A percentile compares a stretch with the other conserved stretches of the same genome.
These are phyloP conservation scores for Takifugu bimaculatus DNA, from an alignment of 2,113 vertebrate genomes.

Conservation along the genomic window DNA sequence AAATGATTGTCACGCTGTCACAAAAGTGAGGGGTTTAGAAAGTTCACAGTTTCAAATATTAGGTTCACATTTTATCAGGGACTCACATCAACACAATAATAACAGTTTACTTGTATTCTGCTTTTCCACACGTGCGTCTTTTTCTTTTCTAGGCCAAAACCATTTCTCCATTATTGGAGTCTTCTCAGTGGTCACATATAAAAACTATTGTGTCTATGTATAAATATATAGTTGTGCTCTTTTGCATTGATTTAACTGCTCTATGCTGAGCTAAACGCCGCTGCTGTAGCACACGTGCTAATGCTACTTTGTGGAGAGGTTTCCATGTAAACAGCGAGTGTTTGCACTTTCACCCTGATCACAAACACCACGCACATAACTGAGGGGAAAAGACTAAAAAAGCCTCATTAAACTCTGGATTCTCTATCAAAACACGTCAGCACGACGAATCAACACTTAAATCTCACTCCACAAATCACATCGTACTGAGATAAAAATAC, in stretches of 20 bases:
- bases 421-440: no score
- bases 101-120: constrained; percentile 1
- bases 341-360: constrained; percentile 6
- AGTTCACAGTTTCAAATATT: neutral
- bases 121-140: neutral
- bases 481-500: no score
- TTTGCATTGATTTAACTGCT: neutral
- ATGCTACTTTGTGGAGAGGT: neutral
- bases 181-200: no score
- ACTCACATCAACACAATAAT: neutral
- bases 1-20: no score
- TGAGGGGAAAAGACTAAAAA: neutral
- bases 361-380: neutral
- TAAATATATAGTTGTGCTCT: no score
- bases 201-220: no score
- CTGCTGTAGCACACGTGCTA: neutral
- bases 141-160: no score
- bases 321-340: constrained; percentile 36
- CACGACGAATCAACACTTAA: no score
- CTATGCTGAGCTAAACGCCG: neutral
- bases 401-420: no score
- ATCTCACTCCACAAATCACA: no score
- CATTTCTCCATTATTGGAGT: no score
- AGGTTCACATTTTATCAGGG: constrained; percentile 5
- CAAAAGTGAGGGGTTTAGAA: no score